Conservation (phyloP, 2,888 invertebrate species). For the Euclidia mi region DNA sequence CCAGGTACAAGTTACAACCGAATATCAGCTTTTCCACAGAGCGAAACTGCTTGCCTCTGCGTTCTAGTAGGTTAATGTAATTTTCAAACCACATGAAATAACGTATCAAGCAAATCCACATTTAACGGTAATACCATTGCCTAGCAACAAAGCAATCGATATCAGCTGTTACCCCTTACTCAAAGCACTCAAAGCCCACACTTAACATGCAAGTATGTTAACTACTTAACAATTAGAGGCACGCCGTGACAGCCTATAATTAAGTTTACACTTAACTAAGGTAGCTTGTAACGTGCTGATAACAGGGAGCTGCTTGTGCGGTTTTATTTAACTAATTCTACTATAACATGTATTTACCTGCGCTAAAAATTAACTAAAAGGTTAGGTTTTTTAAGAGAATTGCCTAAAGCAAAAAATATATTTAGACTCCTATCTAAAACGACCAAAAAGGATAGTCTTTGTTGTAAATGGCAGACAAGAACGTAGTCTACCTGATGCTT, state of each 20-base stretch:
- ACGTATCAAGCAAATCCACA: too few species aligned
- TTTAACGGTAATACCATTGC: not conserved
- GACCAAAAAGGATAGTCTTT: too few species aligned
- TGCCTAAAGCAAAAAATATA: too few species aligned
- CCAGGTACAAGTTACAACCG: too few species aligned
- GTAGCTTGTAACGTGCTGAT: conserved; percentile 8
- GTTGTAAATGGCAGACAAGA: too few species aligned
- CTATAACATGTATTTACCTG: not conserved
- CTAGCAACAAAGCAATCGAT: not conserved
- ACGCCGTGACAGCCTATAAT: conserved; percentile 14
- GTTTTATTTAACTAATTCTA: conserved; percentile 4
- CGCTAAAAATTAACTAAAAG: not conserved
- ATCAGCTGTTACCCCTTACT: not conserved
- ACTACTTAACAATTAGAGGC: conserved; percentile 6
- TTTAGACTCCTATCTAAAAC: too few species aligned
- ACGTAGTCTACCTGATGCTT: too few species aligned
- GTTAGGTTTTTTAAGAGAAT: not conserved
- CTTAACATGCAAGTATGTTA: conserved; percentile 5
- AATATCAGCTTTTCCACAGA: too few species aligned
- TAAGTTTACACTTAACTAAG: conserved; percentile 21
- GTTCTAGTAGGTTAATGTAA: too few species aligned
- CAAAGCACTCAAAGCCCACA: not conserved
- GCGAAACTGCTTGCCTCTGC: too few species aligned
- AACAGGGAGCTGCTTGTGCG: not conserved
- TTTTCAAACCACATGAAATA: too few species aligned